Base-by-base conservation (phyloP, 1,140 invertebrate genomes). In the Trichogramma pretiosum region DNA sequence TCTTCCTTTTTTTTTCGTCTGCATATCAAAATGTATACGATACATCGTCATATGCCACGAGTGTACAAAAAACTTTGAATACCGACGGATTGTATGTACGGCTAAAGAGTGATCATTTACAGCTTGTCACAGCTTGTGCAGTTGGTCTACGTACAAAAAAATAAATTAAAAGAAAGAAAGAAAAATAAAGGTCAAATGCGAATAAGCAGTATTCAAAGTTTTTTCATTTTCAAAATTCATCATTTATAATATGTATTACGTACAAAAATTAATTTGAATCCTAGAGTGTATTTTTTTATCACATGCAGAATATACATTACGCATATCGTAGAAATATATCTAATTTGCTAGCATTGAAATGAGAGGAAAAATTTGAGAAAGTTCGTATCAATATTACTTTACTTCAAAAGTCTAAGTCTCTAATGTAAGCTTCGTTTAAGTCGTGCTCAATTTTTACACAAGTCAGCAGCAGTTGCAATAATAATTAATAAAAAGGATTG, bases 181-280 rank as follows among this genome's bases (percentile, higher is more conserved):
- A 32, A 43, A 49, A 43, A 14, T 43, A 18, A 16, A 9, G 7
- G 22, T 38, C 23, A 49, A 37, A 28, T 28, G 11, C 16, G 18
- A 28, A n/a, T 37, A 23, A 37, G 21, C 30, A 22, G 4, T 32
- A 14, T 23, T 41, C 24, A 28, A 18, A 19, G 16, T 45, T 5
- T 18, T 37, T 10, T 19, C 23, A 43, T 49, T 43, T 43, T 43
- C 47, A 43, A 49, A 43, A 40, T 23, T 49, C n/a, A n/a, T n/a
- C n/a, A n/a, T n/a, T n/a, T n/a, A n/a, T n/a, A n/a, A n/a, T n/a
- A n/a, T n/a, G n/a, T n/a, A n/a, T n/a, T n/a, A n/a, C n/a, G n/a
- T n/a, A n/a, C 42, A 64, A 50, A 64, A 48, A 65, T 51, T 64
- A 62, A 64, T 53, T 59, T 67, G 62, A 70, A 71, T 71, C 62